These are phyloP conservation scores for Nipponia nippon DNA, from an alignment of 2,113 vertebrate genomes.

Conservation along the genomic window DNA sequence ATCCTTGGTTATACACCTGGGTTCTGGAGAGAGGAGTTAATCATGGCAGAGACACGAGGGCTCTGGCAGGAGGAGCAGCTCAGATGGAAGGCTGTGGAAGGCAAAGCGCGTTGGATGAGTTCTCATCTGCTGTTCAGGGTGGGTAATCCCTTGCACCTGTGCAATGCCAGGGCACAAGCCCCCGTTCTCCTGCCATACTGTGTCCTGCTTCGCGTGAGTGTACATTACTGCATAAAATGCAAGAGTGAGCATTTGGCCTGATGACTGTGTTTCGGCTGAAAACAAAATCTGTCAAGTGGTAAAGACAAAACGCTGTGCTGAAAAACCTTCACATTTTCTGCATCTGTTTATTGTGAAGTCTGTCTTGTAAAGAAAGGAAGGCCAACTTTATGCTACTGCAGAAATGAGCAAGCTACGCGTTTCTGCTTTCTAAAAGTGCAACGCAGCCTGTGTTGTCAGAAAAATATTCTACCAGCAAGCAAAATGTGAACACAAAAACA, in stretches of 20 bases:
- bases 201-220: neutral
- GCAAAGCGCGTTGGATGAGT: neutral
- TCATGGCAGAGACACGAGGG: neutral
- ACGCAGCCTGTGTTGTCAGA: neutral
- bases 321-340: neutral
- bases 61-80: neutral
- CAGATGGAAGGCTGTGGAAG: rapidly evolving
- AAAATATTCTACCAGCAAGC: neutral
- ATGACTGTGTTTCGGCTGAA: neutral
- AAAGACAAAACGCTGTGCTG: neutral
- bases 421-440: neutral
- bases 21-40: neutral
- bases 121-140: neutral
- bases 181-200: neutral
- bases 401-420: neutral
- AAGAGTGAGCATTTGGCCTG: neutral
- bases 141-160: neutral
- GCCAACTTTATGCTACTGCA: neutral
- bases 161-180: neutral
- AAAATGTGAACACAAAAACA: neutral
- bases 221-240: neutral
- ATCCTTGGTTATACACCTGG: neutral
- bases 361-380: neutral
- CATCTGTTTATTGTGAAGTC: neutral
- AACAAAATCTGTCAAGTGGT: neutral